Base-by-base conservation (phyloP, 2,888 invertebrate genomes). In the Ochropleura plecta region DNA sequence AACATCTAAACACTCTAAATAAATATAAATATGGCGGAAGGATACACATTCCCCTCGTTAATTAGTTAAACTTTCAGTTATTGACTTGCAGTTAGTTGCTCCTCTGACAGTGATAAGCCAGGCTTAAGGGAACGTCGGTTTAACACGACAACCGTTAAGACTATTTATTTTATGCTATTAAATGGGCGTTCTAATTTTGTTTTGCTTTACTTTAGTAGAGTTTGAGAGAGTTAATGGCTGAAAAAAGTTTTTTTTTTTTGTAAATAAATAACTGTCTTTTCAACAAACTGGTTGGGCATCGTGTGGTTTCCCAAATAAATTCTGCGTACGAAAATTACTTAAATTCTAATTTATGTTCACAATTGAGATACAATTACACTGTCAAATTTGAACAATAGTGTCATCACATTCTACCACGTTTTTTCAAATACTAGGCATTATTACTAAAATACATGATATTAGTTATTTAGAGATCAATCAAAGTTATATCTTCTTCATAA, bases 21-120 rank as follows among this genome's bases (percentile, higher is more conserved):
- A 89, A 90, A 90, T 86, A 88, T 84, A 91, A 90, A 90, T 89
- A 88, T 86, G 81, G 82, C 74, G 76, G 76, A 75, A 83, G 80
- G 82, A 83, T 75, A 78, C 73, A 78, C 83, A 84, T 85, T 85
- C 70, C 85, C 84, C 81, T 84, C 83, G 86, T 84, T 92, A 92
- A 92, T 92, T 91, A 92, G 90, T 86, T 87, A 86, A 92, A 92
- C 90, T 92, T 93, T 81, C 80, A 90, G 89, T 85, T 91, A 93
- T 93, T 91, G 91, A 91, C 92, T 90, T 88, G 84, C 79, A 86
- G 88, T 88, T 87, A 82, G 81, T 86, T 84, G 65, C 67, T 72
- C 74, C 75, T 85, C 79, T 83, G 81, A 70, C 79, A 89, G 88
- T 89, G 90, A 91, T 92, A 91, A 91, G 89, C 82, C 70, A 10